A percentile compares a stretch with the other conserved stretches of the same genome.
phyloP scores from a whole-genome alignment of 2,113 vertebrate genomes.

The Catagonus wagneri region DNA sequence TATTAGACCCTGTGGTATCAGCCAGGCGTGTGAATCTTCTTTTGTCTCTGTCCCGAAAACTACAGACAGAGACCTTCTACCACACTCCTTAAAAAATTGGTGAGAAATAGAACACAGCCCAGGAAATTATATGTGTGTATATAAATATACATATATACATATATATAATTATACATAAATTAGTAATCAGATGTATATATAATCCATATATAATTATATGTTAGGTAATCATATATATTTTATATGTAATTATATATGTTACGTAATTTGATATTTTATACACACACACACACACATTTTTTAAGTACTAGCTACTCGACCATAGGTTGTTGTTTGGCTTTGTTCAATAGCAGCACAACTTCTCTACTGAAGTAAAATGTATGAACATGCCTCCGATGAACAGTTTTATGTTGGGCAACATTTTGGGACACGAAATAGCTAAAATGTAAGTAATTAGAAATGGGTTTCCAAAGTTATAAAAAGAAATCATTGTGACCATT shows the following conservation, averaged over 20 bases:
- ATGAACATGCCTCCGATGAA: background rate
- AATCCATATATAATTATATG: background rate
- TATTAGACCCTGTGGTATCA: background rate
- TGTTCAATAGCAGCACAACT: background rate
- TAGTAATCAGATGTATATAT: background rate
- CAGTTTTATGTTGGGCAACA: background rate
- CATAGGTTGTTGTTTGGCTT: background rate
- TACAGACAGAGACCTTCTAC: background rate
- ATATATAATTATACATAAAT: background rate
- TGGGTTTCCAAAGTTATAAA: background rate
- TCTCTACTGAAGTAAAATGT: no score
- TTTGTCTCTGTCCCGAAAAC: constrained; percentile 43
- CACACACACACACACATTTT: background rate
- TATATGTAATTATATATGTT: background rate
- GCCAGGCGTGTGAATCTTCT: background rate
- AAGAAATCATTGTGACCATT: background rate
- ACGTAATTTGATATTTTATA: background rate
- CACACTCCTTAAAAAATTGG: background rate
- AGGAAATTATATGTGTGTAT: background rate
- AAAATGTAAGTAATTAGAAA: background rate
- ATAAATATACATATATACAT: background rate
- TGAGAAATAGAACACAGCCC: background rate
- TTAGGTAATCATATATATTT: background rate
- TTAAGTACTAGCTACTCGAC: background rate
- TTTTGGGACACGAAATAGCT: background rate